These are phyloP conservation scores for Muricea muricata DNA, from an alignment of 92 coral and sea anemone genomes.

Conservation along the genomic window DNA sequence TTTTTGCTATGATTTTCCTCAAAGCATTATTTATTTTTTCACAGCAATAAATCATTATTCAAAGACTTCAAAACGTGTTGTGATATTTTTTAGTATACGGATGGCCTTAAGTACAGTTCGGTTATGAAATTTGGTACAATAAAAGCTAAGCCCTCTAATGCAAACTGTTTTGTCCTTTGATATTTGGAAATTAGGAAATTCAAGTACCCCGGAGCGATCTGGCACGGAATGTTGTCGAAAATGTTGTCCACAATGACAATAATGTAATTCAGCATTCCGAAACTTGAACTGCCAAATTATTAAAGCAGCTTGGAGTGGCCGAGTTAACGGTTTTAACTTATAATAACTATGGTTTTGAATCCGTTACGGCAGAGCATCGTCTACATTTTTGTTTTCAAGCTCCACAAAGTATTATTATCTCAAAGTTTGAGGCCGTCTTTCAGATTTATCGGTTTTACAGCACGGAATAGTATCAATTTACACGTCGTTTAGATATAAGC, in stretches of 20 bases:
- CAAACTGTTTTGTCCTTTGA: no score
- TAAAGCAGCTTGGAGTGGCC: neutral
- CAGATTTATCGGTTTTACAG: neutral
- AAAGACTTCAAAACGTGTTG: no score
- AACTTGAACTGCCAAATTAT: slow-evolving; percentile 15
- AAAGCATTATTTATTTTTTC: neutral
- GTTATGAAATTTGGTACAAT: no score
- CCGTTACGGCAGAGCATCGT: no score
- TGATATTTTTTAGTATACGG: no score
- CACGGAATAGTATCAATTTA: slow-evolving; percentile 9
- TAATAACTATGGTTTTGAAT: neutral
- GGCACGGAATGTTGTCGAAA: neutral
- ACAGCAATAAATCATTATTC: no score
- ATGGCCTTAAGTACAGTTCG: no score
- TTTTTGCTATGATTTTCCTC: neutral
- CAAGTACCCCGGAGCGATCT: slow-evolving; percentile 18
- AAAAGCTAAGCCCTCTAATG: no score
- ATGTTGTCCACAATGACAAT: neutral
- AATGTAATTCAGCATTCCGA: slow-evolving; percentile 12
- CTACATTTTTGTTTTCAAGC: neutral
- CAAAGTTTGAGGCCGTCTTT: neutral
- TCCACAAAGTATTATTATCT: neutral
- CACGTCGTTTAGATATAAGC: neutral
- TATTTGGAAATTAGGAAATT: neutral
- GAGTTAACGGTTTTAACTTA: no score